Conservation (phyloP, 2,888 invertebrate genomes). For the Mongoloraphidia duomilia region DNA sequence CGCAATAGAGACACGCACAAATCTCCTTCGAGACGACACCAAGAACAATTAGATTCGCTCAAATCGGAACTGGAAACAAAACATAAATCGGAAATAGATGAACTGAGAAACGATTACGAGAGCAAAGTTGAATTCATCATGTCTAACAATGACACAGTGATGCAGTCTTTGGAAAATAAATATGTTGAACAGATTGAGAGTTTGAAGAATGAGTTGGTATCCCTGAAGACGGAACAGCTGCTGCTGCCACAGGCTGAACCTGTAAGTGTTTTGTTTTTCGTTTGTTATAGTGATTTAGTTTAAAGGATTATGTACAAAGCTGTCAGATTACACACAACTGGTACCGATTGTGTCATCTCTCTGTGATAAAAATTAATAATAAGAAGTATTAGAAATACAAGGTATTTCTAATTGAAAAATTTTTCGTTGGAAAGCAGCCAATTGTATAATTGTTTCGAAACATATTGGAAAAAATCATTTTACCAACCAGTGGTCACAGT, state of each 20-base stretch:
- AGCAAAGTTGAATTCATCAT: constrained; percentile 31
- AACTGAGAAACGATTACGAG: constrained; percentile 24
- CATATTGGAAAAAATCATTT: no score
- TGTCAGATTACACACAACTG: no score
- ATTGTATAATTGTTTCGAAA: no score
- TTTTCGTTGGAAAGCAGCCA: no score
- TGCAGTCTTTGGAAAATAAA: constrained; percentile 33
- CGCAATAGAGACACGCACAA: constrained; percentile 9
- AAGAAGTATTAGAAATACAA: no score
- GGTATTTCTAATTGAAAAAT: no score
- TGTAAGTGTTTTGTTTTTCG: neutral
- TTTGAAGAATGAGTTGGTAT: constrained; percentile 37
- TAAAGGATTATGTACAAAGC: no score
- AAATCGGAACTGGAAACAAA: constrained; percentile 27
- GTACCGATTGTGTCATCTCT: no score
- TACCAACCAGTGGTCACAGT: no score
- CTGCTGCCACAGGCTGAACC: neutral
- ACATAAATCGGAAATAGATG: constrained; percentile 28
- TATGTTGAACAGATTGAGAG: constrained; percentile 35
- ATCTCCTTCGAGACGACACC: constrained; percentile 20
- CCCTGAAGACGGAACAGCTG: neutral
- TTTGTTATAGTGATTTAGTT: no score
- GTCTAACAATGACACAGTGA: constrained; percentile 29
- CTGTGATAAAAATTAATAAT: no score
- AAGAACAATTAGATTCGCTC: constrained; percentile 19